These are phyloP conservation scores for Athene cunicularia DNA, from an alignment of 2,113 vertebrate species.

Conservation along the genomic window DNA sequence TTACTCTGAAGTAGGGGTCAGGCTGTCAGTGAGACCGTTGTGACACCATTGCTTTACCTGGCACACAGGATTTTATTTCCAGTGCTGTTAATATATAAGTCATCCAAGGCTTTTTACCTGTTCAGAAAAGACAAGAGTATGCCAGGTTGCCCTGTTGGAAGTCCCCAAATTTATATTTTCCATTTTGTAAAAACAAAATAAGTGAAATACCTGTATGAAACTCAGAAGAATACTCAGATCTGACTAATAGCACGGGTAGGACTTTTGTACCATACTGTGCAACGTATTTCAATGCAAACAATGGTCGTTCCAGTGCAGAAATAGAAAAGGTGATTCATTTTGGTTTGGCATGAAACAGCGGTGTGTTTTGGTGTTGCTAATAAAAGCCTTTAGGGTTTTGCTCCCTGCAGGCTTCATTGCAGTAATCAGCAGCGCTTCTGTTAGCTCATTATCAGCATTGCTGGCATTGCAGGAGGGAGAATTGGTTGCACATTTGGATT, in stretches of 20 bases:
- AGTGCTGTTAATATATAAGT: not conserved
- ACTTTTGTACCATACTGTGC: not conserved
- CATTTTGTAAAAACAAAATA: not conserved
- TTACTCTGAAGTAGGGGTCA: not conserved
- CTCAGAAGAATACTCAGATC: not conserved
- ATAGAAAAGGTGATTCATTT: conserved; percentile 65
- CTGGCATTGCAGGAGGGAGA: not conserved
- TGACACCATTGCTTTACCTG: not conserved
- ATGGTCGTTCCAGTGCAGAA: not conserved
- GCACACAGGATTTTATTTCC: not conserved
- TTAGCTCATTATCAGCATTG: conserved; percentile 64
- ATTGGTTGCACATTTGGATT: conserved; percentile 43
- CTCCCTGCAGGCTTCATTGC: conserved; percentile 24
- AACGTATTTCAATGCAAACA: not conserved
- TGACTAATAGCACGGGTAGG: not conserved
- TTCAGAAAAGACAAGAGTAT: not conserved
- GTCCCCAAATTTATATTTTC: not conserved
- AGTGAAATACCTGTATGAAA: not conserved
- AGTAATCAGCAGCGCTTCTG: conserved; percentile 32
- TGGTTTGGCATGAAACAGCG: conserved; percentile 41
- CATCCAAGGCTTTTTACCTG: not conserved
- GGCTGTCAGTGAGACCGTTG: not conserved
- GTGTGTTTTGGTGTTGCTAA: conserved; percentile 6
- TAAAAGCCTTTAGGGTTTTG: conserved; percentile 44
- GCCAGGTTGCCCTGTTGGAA: not conserved